Evolutionary conservation across 2,113 vertebrate genomes (phyloP), one percentile per base, ranked within the genome.

Genomic region (Columba janthina): DNA sequence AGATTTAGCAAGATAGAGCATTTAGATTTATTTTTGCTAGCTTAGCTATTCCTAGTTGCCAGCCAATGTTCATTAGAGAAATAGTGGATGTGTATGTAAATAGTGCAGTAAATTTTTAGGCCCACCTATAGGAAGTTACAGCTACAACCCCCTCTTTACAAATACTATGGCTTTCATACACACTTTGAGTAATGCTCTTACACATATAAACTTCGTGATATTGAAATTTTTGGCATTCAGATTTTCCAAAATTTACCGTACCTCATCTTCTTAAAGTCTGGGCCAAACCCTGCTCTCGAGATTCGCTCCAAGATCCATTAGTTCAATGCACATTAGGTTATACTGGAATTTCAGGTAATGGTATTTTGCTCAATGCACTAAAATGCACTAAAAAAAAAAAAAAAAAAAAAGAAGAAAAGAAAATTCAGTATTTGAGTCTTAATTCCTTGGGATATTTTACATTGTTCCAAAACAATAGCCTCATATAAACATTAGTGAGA

Each of bases 21-120:
- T 16, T 93, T 70, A 93, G 44, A 94, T 31, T 80, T 70, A 74
- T 89, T 97, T 94, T 89, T 88, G 6, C 38, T 60, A 32, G 24
- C 21, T 85, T 69, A 64, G 81, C 32, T 57, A 12, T 65, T 92
- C 32, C 20, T 72, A 36, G 46, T 29, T 70, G 61, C 34, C 60
- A 94, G 46, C 14, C 16, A 87, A 46, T 22, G 5, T 36, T 92
- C 56, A 64, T 64, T 71, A 54, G 6, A 67, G 32, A 76, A 94
- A 50, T 53, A 46, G 29, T 15, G 38, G 13, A 78, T 65, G 32
- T n/a, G 73, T 12, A 46, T 34, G 17, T n/a, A 76, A 92, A 88
- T 46, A 71, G 11, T 48, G 44, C 25, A 69, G 42, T 57, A 71
- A 11, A 64, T 44, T 79, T 87, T 60, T 38, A 85, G 54, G 11